A percentile compares a stretch with the other conserved stretches of the same genome.
Evolutionary conservation across 2,888 invertebrate species (phyloP).

Genomic region (Fabriciana adippe): DNA sequence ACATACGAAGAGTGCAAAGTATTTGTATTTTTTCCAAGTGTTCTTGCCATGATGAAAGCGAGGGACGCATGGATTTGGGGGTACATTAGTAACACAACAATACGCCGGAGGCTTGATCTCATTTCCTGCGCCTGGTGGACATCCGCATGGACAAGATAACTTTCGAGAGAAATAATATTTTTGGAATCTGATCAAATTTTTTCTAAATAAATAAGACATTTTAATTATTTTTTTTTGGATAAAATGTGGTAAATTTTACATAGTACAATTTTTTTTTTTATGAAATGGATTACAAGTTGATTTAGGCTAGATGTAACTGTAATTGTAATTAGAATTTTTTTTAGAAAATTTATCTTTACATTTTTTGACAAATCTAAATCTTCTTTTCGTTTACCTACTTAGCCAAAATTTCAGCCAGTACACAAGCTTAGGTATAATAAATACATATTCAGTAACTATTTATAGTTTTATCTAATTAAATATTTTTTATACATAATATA

Average conservation of each 20-base stretch:
- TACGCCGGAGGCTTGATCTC: constrained; percentile 53
- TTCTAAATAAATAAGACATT: constrained; percentile 19
- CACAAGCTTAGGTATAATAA: no score
- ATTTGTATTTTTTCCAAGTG: constrained; percentile 59
- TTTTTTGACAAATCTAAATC: no score
- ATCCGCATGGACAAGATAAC: constrained; percentile 51
- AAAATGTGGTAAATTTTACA: background rate
- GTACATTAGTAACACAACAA: constrained; percentile 54
- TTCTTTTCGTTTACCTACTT: no score
- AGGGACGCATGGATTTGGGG: constrained; percentile 56
- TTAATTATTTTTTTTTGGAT: constrained; percentile 7
- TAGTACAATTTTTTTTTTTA: constrained; percentile 12
- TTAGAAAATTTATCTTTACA: no score
- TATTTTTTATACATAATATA: no score
- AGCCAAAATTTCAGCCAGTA: no score
- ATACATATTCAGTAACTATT: no score
- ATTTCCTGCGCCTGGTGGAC: constrained; percentile 52
- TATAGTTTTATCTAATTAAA: no score
- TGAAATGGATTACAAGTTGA: background rate
- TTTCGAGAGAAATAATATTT: constrained; percentile 53
- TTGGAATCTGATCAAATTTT: constrained; percentile 44
- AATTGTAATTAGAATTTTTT: no score
- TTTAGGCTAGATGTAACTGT: background rate
- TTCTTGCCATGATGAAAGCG: constrained; percentile 54
- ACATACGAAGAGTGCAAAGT: constrained; percentile 55